Percentiles rank a stretch among this genome's conserved stretches.
These are phyloP conservation scores for Ichneumon xanthorius DNA, from an alignment of 2,888 invertebrate species.

Conservation along the genomic window DNA sequence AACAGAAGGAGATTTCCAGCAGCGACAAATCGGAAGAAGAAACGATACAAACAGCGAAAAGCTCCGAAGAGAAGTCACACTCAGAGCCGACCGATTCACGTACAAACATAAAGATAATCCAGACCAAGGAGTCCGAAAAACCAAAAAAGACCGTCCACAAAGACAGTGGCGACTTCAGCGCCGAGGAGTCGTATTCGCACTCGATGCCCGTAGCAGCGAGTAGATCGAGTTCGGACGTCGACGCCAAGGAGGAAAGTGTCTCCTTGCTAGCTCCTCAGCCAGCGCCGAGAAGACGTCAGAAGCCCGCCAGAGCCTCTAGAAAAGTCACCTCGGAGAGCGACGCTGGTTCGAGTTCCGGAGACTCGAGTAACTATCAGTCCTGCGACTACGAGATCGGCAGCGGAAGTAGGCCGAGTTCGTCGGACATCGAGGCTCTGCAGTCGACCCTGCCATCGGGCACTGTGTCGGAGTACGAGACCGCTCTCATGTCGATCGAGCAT, in stretches of 20 bases:
- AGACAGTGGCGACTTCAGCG: constrained; percentile 59
- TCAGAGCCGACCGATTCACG: constrained; percentile 66
- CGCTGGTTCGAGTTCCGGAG: constrained; percentile 94
- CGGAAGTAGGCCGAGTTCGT: constrained; percentile 92
- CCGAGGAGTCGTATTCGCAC: constrained; percentile 43
- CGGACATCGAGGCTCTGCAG: constrained; percentile 93
- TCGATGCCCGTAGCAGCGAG: constrained; percentile 76
- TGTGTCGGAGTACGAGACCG: constrained; percentile 95
- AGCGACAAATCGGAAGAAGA: neutral
- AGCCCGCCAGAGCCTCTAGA: constrained; percentile 80
- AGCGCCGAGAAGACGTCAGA: constrained; percentile 82
- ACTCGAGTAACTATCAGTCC: constrained; percentile 93
- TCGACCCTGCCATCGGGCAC: constrained; percentile 88
- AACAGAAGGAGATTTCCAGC: constrained; percentile 62
- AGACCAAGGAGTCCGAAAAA: constrained; percentile 67
- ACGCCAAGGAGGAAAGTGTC: constrained; percentile 71
- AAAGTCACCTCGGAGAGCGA: constrained; percentile 93
- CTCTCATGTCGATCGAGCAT: constrained; percentile 91
- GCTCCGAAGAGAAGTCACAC: constrained; percentile 75
- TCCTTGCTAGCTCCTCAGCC: constrained; percentile 77
- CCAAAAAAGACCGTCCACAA: constrained; percentile 73
- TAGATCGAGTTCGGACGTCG: constrained; percentile 81
- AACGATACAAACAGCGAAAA: constrained; percentile 62
- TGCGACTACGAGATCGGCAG: constrained; percentile 92
- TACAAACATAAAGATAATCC: constrained; percentile 63